Conservation (phyloP, 2,888 invertebrate species). For the Dicycla oo region DNA sequence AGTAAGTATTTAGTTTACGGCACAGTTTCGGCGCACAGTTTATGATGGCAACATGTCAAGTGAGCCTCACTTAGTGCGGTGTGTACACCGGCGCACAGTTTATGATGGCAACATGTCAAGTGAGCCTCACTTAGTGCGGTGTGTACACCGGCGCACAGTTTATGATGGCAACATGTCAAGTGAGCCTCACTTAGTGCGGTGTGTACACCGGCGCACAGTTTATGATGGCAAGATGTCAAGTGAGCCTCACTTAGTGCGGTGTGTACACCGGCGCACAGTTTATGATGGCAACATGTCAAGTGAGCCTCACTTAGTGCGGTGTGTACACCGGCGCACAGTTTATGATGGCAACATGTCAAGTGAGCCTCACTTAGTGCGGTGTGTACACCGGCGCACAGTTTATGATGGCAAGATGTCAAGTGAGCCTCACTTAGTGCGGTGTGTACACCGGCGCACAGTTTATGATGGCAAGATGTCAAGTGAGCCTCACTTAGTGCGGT, state of each 20-base stretch:
- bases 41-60: constrained; percentile 21
- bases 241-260: too few relatives aligned
- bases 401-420: constrained; percentile 21
- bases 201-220: not conserved
- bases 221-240: constrained; percentile 21
- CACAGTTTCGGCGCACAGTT: not conserved
- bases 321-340: not conserved
- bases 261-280: not conserved
- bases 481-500: too few relatives aligned
- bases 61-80: constrained; percentile 1
- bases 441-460: not conserved
- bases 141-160: not conserved
- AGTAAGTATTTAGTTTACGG: not conserved
- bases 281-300: constrained; percentile 21
- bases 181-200: too few relatives aligned
- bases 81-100: not conserved
- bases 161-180: constrained; percentile 21
- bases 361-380: too few relatives aligned
- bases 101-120: constrained; percentile 21
- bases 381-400: not conserved
- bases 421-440: too few relatives aligned
- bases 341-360: constrained; percentile 21
- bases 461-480: constrained; percentile 21
- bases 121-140: too few relatives aligned
- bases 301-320: too few relatives aligned